phyloP scores from a whole-genome alignment of 2,113 vertebrate species.

The Balaeniceps rex region DNA sequence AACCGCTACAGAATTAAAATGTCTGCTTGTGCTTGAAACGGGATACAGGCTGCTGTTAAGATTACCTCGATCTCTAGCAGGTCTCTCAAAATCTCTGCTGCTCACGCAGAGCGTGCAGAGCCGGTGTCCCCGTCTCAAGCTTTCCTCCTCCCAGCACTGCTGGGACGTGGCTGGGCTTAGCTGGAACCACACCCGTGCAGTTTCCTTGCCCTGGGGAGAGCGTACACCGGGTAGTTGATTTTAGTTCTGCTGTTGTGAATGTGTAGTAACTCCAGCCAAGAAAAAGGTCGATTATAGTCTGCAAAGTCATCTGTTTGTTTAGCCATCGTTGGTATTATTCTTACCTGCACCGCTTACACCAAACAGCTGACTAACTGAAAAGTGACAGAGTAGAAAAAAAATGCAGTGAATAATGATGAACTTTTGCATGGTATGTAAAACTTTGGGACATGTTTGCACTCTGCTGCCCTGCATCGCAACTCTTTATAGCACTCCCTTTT shows the following conservation, averaged over 20 bases:
- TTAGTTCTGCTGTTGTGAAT: neutral
- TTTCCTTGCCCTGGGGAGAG: neutral
- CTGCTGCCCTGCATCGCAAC: neutral
- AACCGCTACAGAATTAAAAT: neutral
- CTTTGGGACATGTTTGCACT: neutral
- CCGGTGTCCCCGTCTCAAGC: fast-evolving
- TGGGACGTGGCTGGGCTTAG: neutral
- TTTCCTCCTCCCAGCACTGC: neutral
- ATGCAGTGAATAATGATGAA: neutral
- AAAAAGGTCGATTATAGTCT: neutral
- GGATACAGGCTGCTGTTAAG: neutral
- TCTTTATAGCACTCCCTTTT: neutral
- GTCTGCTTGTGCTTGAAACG: neutral
- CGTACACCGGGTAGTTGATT: fast-evolving
- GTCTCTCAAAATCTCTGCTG: neutral
- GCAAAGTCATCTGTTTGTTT: neutral
- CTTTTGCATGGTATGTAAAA: neutral
- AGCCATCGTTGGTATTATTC: fast-evolving
- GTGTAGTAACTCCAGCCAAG: neutral
- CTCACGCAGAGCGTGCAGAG: neutral
- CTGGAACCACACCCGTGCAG: neutral
- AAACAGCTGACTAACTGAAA: neutral
- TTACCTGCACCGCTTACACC: neutral
- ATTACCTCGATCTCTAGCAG: neutral
- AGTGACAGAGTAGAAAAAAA: neutral